Evolutionary conservation across 2,797 vertebrate genomes (phyloP), one percentile per base, ranked within the genome.

Genomic region (Sebastes glaucus): DNA sequence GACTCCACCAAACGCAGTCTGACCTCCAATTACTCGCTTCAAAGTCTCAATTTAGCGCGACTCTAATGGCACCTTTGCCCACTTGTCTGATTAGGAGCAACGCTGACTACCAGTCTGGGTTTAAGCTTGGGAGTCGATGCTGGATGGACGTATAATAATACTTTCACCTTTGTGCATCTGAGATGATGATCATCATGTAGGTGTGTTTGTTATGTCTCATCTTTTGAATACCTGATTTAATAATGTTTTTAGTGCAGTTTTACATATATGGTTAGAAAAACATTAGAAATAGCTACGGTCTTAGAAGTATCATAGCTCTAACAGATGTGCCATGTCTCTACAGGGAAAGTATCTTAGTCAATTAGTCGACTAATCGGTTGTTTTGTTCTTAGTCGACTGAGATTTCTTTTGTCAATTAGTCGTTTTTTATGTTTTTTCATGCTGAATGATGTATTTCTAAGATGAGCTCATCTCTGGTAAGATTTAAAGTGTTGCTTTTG

Each of bases 11-110:
- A 81, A 79, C 3, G 7, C 53, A 60, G 64, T 46, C 76, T 79
- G 81, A 89, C 83, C 85, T 76, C 77, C 79, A 93, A 89, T 92
- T 92, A 86, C 32, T 75, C 53, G 20, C 42, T 49, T 14, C 66
- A 87, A 77, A 84, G 86, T 87, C 89, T 92, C 84, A 86, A 88
- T 93, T 94, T 88, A 72, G 76, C 18, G 49, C 8, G 61, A 77
- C 83, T 89, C 35, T 89, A 93, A 93, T 87, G 83, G 85, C 78
- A 89, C 73, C 83, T 90, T 84, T 92, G 64, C 79, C 77, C 85
- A 59, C 67, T 75, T 11, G 52, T 74, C 60, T 91, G 83, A 90
- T 87, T 83, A 86, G 86, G 86, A 78, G 27, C 30, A 49, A 30
- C 55, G 25, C 77, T 69, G 62, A 76, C 42, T 18, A 69, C 30